Base-by-base conservation (phyloP, 2,113 vertebrate genomes). In the Pomatostomus ruficeps region DNA sequence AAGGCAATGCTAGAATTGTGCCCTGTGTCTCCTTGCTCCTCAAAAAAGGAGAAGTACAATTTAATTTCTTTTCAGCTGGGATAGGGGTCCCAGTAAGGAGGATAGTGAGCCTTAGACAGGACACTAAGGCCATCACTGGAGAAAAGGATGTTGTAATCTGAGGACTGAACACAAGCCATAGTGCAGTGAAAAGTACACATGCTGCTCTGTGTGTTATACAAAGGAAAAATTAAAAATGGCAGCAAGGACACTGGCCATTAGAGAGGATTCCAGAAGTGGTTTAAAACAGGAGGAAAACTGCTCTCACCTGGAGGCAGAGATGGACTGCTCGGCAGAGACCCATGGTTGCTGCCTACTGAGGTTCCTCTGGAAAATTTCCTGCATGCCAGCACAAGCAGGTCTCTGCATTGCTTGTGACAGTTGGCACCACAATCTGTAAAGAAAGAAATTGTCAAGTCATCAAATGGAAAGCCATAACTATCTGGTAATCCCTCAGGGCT, bases 341-440 rank as follows among this genome's bases (percentile, higher is more conserved):
- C 98, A 26, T 99, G 98, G 76, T 94, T 97, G 33, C 98, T 99
- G 54, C 98, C 98, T 80, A 98, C 85, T 23, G 99, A 99, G 15
- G 98, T 96, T 5, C 98, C 98, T 82, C 98, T 98, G 62, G 98
- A 98, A 73, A 99, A 98, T 93, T 99, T 99, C 94, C 99, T 98
- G 89, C 99, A 99, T 7, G 99, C 99, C 88, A 99, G 97, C 91
- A 99, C 99, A 92, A 99, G 97, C 66, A 99, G 98, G 90, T 99
- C 99, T 88, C 99, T 98, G 96, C 99, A 99, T 73, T 99, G 99
- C 97, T 99, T 99, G 89, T 99, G 99, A 88, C 99, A 99, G 96
- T 99, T 99, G 83, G 99, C 99, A 33, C 99, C 99, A 1, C 99
- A 99, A 76, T 99, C 99, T 99, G 97, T 65, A 87, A 91, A 83